These are phyloP conservation scores for Tetragnatha montana DNA, from an alignment of 2,888 invertebrate genomes.

Conservation along the genomic window DNA sequence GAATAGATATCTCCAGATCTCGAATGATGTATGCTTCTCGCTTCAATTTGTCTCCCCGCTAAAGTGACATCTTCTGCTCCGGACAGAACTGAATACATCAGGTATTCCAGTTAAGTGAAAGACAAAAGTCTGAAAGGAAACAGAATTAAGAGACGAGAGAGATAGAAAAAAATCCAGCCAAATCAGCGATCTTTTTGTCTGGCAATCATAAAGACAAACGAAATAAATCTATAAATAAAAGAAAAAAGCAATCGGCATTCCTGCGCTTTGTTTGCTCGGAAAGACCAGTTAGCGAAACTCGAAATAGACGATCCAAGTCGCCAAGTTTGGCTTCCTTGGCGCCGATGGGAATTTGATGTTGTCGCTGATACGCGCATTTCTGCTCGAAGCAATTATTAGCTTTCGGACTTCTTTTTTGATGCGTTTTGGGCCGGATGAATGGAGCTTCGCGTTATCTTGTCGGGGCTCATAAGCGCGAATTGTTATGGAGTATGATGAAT, in stretches of 20 bases:
- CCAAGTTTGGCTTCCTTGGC: constrained; percentile 41
- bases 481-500: constrained; percentile 46
- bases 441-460: constrained; percentile 25
- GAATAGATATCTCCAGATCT: background rate
- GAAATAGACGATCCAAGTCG: constrained; percentile 57
- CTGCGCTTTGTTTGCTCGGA: constrained; percentile 44
- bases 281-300: constrained; percentile 63
- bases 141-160: background rate
- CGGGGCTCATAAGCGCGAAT: constrained; percentile 13
- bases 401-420: constrained; percentile 19
- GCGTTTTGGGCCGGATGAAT: constrained; percentile 19
- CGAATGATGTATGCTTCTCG: constrained; percentile 17
- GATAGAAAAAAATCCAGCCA: constrained; percentile 36
- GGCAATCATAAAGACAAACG: constrained; percentile 58
- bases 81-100: constrained; percentile 35
- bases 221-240: background rate
- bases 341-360: constrained; percentile 55
- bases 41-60: constrained; percentile 40
- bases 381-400: constrained; percentile 36
- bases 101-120: constrained; percentile 35
- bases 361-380: constrained; percentile 60
- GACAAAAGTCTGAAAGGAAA: constrained; percentile 21
- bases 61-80: constrained; percentile 28
- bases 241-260: constrained; percentile 40
- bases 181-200: constrained; percentile 66